Base-by-base conservation (phyloP, 2,797 vertebrate species). In the Steatocranus sp. region DNA sequence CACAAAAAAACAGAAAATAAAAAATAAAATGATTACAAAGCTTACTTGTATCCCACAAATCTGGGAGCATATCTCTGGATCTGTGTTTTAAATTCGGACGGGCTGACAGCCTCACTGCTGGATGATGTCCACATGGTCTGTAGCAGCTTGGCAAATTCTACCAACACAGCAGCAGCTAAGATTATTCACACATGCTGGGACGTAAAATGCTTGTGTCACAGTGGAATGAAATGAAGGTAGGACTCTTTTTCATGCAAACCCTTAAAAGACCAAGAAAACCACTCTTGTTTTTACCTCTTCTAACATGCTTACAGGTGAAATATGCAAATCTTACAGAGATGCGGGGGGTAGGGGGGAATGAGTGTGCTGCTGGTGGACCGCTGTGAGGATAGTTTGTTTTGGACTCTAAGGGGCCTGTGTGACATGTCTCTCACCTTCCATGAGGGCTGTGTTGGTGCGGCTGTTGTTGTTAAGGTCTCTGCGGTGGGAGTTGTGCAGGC, bases 1-100 rank as follows among this genome's bases (percentile, higher is more conserved):
- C 9, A 18, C 15, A 25, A 8, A 78, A 66, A 36, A 34, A 2
- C 54, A 7, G 7, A 15, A 63, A 12, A 15, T 20, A 41, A 25
- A 43, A 48, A 9, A 6, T n/a, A 17, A 75, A 50, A 48, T 30
- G 6, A 36, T 12, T 75, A 11, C 25, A 51, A 41, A 43, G 79
- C 97, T 96, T 96, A 99, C 98, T 98, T 99, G 95, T 99, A 99
- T 89, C 98, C 98, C 0, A 99, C 97, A 1, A 99, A 99, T 95
- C 98, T 96, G 1, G 98, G 98, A 1, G 98, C 98, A 0, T 97
- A 99, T 98, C 98, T 97, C 97, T 99, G 98, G 93, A 99, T 99
- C 96, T 99, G 98, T 1, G 97, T 99, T 95, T 99, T 99, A 94
- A 99, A 99, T 86, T 99, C 98, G 0, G 97, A 99, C 2, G 99